A percentile compares a stretch with the other conserved stretches of the same genome.
Evolutionary conservation across 1,140 invertebrate species (phyloP).

Genomic region (Drosophila murphyi): DNA sequence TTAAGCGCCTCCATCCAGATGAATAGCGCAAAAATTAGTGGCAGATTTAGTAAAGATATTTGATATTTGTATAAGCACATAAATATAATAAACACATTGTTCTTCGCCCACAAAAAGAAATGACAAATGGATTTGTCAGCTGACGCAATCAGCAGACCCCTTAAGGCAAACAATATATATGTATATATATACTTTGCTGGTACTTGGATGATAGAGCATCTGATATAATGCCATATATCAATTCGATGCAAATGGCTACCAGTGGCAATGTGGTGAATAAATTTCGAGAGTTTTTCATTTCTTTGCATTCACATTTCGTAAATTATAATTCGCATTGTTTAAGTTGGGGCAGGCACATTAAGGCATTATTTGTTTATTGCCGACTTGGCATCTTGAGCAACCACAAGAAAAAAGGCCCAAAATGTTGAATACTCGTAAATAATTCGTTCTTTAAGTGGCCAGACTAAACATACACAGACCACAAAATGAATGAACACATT

Average conservation of each 20-base stretch:
- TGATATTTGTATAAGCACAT: background rate
- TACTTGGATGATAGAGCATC: slow-evolving; percentile 19
- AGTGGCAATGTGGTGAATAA: slow-evolving; percentile 67
- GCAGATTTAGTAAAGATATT: slow-evolving; percentile 2
- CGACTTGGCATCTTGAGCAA: slow-evolving; percentile 36
- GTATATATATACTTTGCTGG: background rate
- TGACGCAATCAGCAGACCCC: slow-evolving; percentile 45
- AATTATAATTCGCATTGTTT: slow-evolving; percentile 77
- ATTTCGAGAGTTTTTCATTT: slow-evolving; percentile 39
- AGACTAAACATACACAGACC: slow-evolving; percentile 53
- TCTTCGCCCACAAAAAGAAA: slow-evolving; percentile 42
- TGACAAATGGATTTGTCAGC: slow-evolving; percentile 58
- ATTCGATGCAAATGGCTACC: slow-evolving; percentile 37
- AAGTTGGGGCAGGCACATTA: slow-evolving; percentile 62
- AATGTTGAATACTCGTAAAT: slow-evolving; percentile 76
- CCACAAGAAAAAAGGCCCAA: slow-evolving; percentile 10
- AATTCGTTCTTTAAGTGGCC: slow-evolving; percentile 65
- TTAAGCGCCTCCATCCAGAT: slow-evolving; percentile 61
- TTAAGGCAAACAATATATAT: background rate
- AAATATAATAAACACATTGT: slow-evolving; percentile 2
- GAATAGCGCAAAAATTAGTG: slow-evolving; percentile 17
- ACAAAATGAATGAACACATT: slow-evolving; percentile 20
- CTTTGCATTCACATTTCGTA: slow-evolving; percentile 61
- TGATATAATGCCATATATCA: slow-evolving; percentile 43
- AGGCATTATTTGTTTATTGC: slow-evolving; percentile 73